Evolutionary conservation across 92 coral and sea anemone genomes (phyloP), one percentile per base, ranked within the genome.

Genomic region (Paragorgia papillata): DNA sequence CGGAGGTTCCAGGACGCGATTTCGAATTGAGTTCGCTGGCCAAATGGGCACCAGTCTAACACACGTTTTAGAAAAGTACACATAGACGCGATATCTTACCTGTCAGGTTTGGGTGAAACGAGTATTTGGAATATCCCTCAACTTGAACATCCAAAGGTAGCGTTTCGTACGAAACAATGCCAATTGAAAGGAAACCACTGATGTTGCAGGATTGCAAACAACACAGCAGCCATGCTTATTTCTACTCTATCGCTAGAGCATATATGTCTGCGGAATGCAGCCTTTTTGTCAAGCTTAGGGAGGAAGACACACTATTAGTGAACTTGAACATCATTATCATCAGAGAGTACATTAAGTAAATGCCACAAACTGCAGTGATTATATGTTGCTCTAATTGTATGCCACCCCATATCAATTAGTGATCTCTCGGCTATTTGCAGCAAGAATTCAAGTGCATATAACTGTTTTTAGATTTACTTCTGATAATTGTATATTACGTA

Each of bases 131-230:
- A 29, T 34, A 43, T 69, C 76, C 49, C 40, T 31, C 43, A 60
- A 49, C 58, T 43, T 69, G 37, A 60, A 32, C 66, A 25, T 28
- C 76, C 76, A 69, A 69, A 48, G 37, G 31, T 25, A 69, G 44
- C 76, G 76, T 69, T 69, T 69, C 59, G 60, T 51, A 22, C 17
- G n/a, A 56, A 49, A 69, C 51, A 54, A 69, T 27, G 60, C 76
- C 26, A 60, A 15, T 25, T 27, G 44, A 69, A 48, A 3, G 17
- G 21, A 5, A 48, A 69, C 76, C 76, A 69, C 39, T 69, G 60
- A 49, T 49, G 37, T 56, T 69, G 61, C 76, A 49, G 73, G 51
- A 66, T 40, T 39, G 76, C 76, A 69, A 69, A 48, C 44, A 51
- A 39, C 27, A 39, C 61, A 51, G 60, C 44, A 54, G 58, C 43